Percentiles rank a stretch among this genome's conserved stretches.
Conservation (phyloP, 2,113 vertebrate genomes). For the Pica pica region DNA sequence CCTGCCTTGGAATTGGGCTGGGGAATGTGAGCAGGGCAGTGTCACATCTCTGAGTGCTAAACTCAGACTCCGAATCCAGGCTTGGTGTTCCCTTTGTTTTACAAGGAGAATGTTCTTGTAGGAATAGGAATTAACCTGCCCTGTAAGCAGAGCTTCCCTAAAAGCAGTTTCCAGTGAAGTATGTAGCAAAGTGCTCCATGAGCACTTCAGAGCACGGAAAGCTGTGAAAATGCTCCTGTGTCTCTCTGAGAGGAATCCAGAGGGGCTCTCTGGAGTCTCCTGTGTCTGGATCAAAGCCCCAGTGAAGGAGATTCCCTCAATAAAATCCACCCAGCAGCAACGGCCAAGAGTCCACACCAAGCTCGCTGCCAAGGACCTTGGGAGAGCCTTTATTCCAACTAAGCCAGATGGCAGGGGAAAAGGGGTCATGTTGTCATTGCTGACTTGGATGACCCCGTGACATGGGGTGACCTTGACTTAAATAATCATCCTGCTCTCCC, state of each 20-base stretch:
- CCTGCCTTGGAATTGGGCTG: not conserved
- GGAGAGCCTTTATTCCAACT: not conserved
- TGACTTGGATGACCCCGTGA: not conserved
- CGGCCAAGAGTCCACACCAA: accelerated
- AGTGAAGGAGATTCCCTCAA: not conserved
- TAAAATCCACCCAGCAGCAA: not conserved
- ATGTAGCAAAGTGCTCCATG: not conserved
- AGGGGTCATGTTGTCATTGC: not conserved
- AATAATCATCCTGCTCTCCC: not conserved
- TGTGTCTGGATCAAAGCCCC: not conserved
- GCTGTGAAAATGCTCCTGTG: not conserved
- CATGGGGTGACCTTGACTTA: not conserved
- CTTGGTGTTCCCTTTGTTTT: not conserved
- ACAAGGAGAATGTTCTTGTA: not conserved
- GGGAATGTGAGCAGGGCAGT: not conserved
- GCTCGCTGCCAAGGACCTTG: not conserved
- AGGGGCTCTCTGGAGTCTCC: not conserved
- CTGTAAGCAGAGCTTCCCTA: not conserved
- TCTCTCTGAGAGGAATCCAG: not conserved
- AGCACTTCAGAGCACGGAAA: not conserved
- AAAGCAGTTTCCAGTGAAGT: not conserved
- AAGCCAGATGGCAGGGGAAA: not conserved
- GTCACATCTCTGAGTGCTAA: not conserved
- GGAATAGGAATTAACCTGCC: not conserved
- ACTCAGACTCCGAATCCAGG: not conserved